phyloP scores from a whole-genome alignment of 2,113 vertebrate genomes.

The Dermatemys mawii region DNA sequence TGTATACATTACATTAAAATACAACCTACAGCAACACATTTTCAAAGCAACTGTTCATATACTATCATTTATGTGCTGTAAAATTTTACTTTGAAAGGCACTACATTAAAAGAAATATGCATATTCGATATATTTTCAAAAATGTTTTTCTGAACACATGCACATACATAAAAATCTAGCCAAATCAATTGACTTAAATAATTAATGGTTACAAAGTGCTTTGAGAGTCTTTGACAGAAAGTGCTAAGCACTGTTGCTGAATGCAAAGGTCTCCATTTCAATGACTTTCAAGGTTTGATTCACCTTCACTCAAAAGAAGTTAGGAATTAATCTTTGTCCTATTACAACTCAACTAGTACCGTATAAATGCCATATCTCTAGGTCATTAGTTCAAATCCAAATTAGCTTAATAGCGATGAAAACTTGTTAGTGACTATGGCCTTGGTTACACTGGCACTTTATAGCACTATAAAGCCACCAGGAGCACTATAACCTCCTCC shows the following conservation, averaged over 20 bases:
- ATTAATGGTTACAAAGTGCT: constrained; percentile 32
- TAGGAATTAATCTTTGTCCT: neutral
- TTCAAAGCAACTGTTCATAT: neutral
- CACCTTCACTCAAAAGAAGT: neutral
- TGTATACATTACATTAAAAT: neutral
- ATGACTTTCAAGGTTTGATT: neutral
- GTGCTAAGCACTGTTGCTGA: neutral
- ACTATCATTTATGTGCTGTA: neutral
- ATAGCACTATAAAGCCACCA: too few relatives aligned
- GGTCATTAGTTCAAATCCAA: neutral
- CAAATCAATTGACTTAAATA: constrained; percentile 37
- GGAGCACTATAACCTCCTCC: too few relatives aligned
- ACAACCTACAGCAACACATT: neutral
- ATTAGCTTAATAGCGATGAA: neutral
- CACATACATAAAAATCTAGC: constrained; percentile 1
- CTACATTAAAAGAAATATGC: neutral
- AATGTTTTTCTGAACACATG: neutral
- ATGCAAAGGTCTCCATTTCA: neutral
- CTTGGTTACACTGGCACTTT: too few relatives aligned
- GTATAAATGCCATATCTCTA: neutral
- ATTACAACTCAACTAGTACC: neutral
- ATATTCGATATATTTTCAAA: neutral
- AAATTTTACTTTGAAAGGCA: neutral
- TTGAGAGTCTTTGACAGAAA: constrained; percentile 9
- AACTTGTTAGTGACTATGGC: neutral